Base-by-base conservation (phyloP, 1,140 invertebrate species). In the Drosophila ambigua region DNA sequence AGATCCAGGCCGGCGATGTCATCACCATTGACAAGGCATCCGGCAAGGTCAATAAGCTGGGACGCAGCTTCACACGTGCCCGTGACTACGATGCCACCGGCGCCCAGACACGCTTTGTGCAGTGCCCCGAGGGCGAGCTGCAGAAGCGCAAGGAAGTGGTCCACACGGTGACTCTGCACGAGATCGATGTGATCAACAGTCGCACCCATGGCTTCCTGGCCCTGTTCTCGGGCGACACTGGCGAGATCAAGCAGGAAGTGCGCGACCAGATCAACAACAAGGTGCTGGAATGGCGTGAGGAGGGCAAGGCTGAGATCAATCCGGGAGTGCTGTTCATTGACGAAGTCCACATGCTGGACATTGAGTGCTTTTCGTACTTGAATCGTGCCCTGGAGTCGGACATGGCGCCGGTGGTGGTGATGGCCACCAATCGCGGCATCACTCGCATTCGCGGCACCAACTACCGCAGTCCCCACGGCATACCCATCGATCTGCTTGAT, bases 111-210 rank as follows among this genome's bases (percentile, higher is more conserved):
- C 95, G 98, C 74, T 99, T 99, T 93, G 98, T 99, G 0, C 98
- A 99, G 74, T 99, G 98, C 93, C 99, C 99, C 0, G 98, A 99
- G 87, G 99, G 99, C 0, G 99, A 99, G 93, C 93, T 99, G 7
- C 98, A 99, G 93, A 99, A 99, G 91, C 94, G 98, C n/a, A 99
- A 99, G 92, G 98, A 99, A 94, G 98, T 99, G 0, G 98, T 99
- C 0, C 99, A 99, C 92, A 99, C 98, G 0, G 98, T 99, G 0
- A 98, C 97, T 0, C 92, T 99, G n/a, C 99, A 99, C 91, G 99
- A 99, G 92, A 97, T 99, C 57, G 99, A 99, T 92, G 98, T 99
- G 1, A 99, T 99, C 85, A 99, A 99, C 88, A 98, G 97, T 49
- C 93, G 98, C 73, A 98, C 98, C 0, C 98, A 99, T 91, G 99